Conservation (phyloP, 1,140 invertebrate genomes). For the Eubasilissa regina region DNA sequence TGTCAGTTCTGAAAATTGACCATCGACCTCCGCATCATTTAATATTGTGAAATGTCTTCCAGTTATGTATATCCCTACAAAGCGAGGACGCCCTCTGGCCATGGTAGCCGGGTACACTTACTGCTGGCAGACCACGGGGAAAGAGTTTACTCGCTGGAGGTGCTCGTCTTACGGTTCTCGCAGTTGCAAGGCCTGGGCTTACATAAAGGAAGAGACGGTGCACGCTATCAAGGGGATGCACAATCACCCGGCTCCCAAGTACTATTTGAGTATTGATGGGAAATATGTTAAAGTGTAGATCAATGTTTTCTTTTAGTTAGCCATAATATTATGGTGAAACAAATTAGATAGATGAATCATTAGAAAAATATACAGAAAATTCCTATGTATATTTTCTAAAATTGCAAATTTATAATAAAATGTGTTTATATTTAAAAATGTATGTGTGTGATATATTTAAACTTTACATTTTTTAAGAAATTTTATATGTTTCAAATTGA, state of each 20-base stretch:
- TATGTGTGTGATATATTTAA: too few relatives aligned
- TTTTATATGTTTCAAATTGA: too few relatives aligned
- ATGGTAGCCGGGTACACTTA: conserved; percentile 33
- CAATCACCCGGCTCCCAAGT: conserved; percentile 22
- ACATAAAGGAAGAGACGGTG: conserved; percentile 5
- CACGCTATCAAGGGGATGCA: conserved; percentile 8
- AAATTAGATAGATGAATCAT: too few relatives aligned
- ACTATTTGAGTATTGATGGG: conserved; percentile 4
- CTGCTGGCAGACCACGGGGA: conserved; percentile 26
- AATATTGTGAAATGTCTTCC: background rate
- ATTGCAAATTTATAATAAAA: too few relatives aligned
- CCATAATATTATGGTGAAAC: too few relatives aligned
- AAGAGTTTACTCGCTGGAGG: conserved; percentile 22
- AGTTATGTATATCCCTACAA: conserved; percentile 22
- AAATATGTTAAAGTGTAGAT: conserved; percentile 18
- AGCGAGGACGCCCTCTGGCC: conserved; percentile 20
- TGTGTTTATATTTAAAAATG: too few relatives aligned
- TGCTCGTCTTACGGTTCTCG: conserved; percentile 32
- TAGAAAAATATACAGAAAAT: too few relatives aligned
- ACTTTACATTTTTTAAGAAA: too few relatives aligned
- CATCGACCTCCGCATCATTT: too few relatives aligned
- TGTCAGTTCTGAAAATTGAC: too few relatives aligned
- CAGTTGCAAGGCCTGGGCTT: conserved; percentile 20
- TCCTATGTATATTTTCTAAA: too few relatives aligned
- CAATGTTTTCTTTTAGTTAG: too few relatives aligned